Evolutionary conservation across 2,797 vertebrate species (phyloP).

Genomic region (Danio albolineatus): DNA sequence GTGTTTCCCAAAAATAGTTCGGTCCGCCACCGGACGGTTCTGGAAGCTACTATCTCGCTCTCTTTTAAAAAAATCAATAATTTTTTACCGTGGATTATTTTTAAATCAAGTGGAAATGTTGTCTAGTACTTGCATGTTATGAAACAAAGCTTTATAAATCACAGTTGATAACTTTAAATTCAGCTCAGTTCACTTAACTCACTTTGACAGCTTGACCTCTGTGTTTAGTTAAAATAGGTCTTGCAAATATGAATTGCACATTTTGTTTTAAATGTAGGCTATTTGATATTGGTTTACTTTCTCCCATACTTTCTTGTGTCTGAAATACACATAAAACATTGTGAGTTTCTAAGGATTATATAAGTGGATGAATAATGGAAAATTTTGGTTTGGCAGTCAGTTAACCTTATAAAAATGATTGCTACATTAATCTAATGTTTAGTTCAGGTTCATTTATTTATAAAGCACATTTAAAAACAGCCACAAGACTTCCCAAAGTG

Average conservation of each 20-base stretch:
- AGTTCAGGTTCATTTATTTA: too few relatives aligned
- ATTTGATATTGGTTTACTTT: neutral
- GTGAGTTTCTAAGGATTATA: too few relatives aligned
- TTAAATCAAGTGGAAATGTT: neutral
- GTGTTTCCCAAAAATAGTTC: constrained; percentile 44
- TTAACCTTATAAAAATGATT: too few relatives aligned
- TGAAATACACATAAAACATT: too few relatives aligned
- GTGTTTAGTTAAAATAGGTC: neutral
- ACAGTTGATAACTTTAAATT: neutral
- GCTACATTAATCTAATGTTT: too few relatives aligned
- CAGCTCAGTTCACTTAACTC: neutral
- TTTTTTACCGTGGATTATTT: neutral
- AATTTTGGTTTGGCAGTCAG: too few relatives aligned
- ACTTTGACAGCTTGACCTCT: neutral
- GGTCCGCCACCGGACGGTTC: constrained; percentile 58
- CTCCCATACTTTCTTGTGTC: neutral
- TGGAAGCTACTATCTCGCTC: constrained; percentile 41
- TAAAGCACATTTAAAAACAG: too few relatives aligned
- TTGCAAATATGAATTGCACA: constrained; percentile 14
- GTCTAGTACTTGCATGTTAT: neutral
- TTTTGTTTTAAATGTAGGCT: constrained; percentile 1
- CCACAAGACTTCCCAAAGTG: too few relatives aligned
- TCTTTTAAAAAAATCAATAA: neutral
- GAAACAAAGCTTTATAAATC: neutral
- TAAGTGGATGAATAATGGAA: too few relatives aligned